Conservation (phyloP, 2,888 invertebrate species). For the Sinohyriopsis cumingii region DNA sequence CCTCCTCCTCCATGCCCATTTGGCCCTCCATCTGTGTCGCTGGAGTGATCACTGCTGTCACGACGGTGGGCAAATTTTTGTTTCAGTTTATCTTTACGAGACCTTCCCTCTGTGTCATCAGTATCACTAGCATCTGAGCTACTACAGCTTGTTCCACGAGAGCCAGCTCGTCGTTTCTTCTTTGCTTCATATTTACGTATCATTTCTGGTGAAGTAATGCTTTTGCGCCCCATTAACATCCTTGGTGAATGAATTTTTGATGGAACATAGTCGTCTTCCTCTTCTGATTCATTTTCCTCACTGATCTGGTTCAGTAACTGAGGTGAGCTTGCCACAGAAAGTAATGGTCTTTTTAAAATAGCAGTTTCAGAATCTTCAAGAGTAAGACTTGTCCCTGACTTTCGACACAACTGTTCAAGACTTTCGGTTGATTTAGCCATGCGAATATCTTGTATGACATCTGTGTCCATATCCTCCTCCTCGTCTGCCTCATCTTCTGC, state of each 20-base stretch:
- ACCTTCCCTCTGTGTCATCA: constrained; percentile 73
- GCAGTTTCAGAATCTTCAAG: constrained; percentile 48
- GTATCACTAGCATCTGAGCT: constrained; percentile 93
- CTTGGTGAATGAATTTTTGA: constrained; percentile 53
- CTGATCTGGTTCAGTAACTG: constrained; percentile 81
- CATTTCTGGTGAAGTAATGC: constrained; percentile 69
- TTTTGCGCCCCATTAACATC: constrained; percentile 40
- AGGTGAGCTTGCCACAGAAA: constrained; percentile 73
- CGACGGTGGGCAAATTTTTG: constrained; percentile 64
- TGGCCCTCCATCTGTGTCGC: constrained; percentile 70
- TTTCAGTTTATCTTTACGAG: constrained; percentile 64
- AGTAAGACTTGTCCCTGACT: constrained; percentile 7
- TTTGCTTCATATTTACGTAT: constrained; percentile 73
- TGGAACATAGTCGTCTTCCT: constrained; percentile 65
- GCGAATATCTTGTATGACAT: constrained; percentile 36
- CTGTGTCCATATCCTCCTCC: constrained; percentile 43
- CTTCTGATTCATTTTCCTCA: constrained; percentile 78
- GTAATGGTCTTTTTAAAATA: constrained; percentile 66
- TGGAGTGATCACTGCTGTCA: constrained; percentile 70
- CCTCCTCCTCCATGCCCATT: constrained; percentile 52
- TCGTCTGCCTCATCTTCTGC: constrained; percentile 72
- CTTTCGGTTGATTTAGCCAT: constrained; percentile 56
- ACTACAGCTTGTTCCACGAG: constrained; percentile 85
- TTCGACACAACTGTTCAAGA: constrained; percentile 29
- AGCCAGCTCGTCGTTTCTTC: constrained; percentile 79